A percentile compares a stretch with the other conserved stretches of the same genome.
phyloP scores from a whole-genome alignment of 2,888 invertebrate genomes.

The Eustalomyia histrio region DNA sequence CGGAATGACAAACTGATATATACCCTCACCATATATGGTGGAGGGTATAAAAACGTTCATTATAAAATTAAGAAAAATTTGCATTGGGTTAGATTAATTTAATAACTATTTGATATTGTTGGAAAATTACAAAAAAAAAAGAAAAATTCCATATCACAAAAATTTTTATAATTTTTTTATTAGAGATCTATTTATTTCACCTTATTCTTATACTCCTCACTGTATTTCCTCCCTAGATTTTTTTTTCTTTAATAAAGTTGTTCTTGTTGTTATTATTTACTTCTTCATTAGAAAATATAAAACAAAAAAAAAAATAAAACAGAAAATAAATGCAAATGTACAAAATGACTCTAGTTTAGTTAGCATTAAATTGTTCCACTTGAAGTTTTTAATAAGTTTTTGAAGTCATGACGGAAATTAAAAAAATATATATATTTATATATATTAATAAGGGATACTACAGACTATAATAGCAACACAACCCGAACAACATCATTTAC shows the following conservation, averaged over 20 bases:
- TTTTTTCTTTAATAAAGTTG: slow-evolving; percentile 33
- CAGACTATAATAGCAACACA: slow-evolving; percentile 30
- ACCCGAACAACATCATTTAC: background rate
- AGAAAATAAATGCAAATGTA: background rate
- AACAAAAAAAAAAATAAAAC: too few relatives aligned
- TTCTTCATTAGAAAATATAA: background rate
- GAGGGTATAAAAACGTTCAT: too few relatives aligned
- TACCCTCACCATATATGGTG: too few relatives aligned
- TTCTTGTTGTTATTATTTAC: slow-evolving; percentile 48
- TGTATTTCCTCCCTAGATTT: slow-evolving; percentile 10
- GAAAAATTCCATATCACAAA: too few relatives aligned
- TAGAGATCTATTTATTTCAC: background rate
- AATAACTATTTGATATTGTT: too few relatives aligned
- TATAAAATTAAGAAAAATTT: too few relatives aligned
- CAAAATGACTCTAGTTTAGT: slow-evolving; percentile 44
- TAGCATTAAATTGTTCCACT: slow-evolving; percentile 66
- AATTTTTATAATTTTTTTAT: background rate
- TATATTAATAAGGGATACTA: slow-evolving; percentile 75
- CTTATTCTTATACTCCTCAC: background rate
- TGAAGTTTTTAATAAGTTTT: slow-evolving; percentile 75
- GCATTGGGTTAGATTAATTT: too few relatives aligned
- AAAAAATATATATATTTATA: too few relatives aligned
- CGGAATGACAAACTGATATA: too few relatives aligned
- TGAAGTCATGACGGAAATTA: slow-evolving; percentile 77
- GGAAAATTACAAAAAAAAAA: too few relatives aligned